Evolutionary conservation across 2,888 invertebrate genomes (phyloP), one percentile per base, ranked within the genome.

Genomic region (Papilio gigon): DNA sequence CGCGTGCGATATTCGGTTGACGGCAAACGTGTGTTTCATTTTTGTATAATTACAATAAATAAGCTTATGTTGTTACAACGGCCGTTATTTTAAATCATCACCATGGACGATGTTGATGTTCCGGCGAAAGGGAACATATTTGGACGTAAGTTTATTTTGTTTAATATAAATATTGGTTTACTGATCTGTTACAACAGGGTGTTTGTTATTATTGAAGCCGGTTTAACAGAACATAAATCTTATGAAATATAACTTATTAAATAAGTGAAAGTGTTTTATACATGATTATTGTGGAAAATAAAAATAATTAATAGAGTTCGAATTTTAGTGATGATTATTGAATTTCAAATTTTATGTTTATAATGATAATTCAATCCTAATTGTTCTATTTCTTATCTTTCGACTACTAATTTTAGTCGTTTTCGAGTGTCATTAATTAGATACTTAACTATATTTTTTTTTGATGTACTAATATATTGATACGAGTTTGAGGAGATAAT

Each of bases 71-170:
- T 63, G 50, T 50, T 35, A 8, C 14, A 22, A 12, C 47, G 8
- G 20, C 37, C 35, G 42, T 60, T 59, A 44, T 27, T 60, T 35
- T 25, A 47, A 47, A 44, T n/a, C 50, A 60, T 53, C n/a, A 20
- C 83, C 81, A 80, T 78, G 72, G 92, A 93, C 87, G 93, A 93
- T 77, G 92, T 93, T 87, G 93, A 93, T 77, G 93, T 93, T 74
- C 92, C 92, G 40, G 92, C 93, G 0, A 93, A 81, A 78, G 94
- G 94, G 84, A 93, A 93, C 80, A 76, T 93, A 76, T 86, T 94
- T 74, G 93, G 93, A 83, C 90, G 94, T 94, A 86, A 93, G 94
- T 93, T 60, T 62, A 37, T 60, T 62, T 40, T 50, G 17, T 14
- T 44, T 58, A 56, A 44, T 33, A 42, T 12, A 37, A 8, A n/a